Percentiles rank a stretch among this genome's conserved stretches.
Evolutionary conservation across 2,797 vertebrate species (phyloP).

Genomic region (Acropternis orthonyx): DNA sequence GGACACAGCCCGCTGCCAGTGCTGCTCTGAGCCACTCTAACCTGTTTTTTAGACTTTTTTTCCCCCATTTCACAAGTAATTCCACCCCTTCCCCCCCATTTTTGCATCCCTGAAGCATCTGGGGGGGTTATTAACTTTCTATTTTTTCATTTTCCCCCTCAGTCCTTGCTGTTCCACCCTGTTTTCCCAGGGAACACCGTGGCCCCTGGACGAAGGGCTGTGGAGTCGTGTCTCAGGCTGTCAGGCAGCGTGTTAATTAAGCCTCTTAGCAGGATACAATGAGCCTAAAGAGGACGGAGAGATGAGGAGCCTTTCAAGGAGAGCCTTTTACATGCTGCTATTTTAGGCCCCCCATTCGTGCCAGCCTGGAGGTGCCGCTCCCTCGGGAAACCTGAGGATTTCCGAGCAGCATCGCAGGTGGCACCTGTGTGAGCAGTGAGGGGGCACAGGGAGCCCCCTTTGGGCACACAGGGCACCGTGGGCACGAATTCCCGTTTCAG

Average conservation of each 20-base stretch:
- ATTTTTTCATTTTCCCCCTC: not conserved
- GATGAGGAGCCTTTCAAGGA: not conserved
- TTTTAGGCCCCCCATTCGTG: not conserved
- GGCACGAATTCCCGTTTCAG: not conserved
- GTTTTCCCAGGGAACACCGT: not conserved
- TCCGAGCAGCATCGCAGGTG: not conserved
- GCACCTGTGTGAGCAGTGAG: not conserved
- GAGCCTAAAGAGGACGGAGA: not conserved
- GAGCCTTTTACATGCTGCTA: not conserved
- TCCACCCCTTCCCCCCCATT: not conserved
- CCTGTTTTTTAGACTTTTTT: not conserved
- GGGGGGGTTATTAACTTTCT: not conserved
- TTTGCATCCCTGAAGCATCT: not conserved
- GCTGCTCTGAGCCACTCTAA: not conserved
- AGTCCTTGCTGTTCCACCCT: not conserved
- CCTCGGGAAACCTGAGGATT: rapidly evolving
- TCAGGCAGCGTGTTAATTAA: not conserved
- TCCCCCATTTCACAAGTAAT: not conserved
- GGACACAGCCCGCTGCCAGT: too few relatives aligned
- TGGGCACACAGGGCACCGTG: not conserved
- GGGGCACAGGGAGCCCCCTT: not conserved
- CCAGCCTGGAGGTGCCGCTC: not conserved
- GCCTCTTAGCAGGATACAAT: not conserved
- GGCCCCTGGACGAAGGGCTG: not conserved
- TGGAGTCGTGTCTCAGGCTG: too few relatives aligned